phyloP scores from a whole-genome alignment of 2,888 invertebrate genomes.

The Sinodicranocentrus sp. region DNA sequence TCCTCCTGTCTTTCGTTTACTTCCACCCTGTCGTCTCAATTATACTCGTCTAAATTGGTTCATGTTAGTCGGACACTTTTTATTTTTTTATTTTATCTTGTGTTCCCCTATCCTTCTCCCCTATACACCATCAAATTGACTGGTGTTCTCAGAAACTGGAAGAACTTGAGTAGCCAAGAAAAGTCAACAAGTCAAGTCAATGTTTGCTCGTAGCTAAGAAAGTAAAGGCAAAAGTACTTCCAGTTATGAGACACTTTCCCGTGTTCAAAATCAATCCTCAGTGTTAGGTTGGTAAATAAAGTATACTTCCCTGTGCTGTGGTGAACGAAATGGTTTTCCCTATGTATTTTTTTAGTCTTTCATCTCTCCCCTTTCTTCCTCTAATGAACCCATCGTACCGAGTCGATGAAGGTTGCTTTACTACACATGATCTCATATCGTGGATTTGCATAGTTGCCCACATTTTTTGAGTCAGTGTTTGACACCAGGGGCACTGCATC shows the following conservation, averaged over 20 bases:
- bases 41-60: constrained; percentile 38
- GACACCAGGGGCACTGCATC: constrained; percentile 51
- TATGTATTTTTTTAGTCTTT: constrained; percentile 5
- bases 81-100: constrained; percentile 35
- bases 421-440: constrained; percentile 11
- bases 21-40: constrained; percentile 40
- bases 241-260: constrained; percentile 16
- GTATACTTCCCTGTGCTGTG: constrained; percentile 47
- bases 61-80: constrained; percentile 49
- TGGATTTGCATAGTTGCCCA: constrained; percentile 47
- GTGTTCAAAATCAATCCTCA: background rate
- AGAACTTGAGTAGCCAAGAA: background rate
- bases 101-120: constrained; percentile 33
- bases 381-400: constrained; percentile 45
- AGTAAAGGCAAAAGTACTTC: background rate
- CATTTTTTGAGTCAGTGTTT: constrained; percentile 62
- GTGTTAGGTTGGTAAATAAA: constrained; percentile 34
- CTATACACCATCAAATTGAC: too few species aligned
- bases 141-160: constrained; percentile 9
- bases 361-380: constrained; percentile 1
- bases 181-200: background rate
- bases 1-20: constrained; percentile 42
- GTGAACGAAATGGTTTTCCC: constrained; percentile 4
- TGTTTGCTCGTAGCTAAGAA: background rate
- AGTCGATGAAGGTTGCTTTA: constrained; percentile 56